Evolutionary conservation across 2,888 invertebrate genomes (phyloP), one percentile per base, ranked within the genome.

Genomic region (Actias luna): DNA sequence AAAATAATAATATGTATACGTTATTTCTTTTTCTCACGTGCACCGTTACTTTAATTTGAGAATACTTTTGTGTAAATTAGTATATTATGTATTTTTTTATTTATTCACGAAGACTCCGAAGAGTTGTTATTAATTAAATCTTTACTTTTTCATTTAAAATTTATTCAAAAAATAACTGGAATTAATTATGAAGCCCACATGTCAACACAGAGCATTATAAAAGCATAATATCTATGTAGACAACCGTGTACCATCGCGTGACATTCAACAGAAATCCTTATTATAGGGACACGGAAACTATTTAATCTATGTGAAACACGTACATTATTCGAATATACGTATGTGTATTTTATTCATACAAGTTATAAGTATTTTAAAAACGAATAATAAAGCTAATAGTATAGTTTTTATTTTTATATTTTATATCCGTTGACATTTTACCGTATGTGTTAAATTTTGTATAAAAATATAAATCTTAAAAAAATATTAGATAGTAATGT

Each of bases 241-340:
- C 83, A 80, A 83, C 77, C 76, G 74, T 55, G 46, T 50, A 78
- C 80, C 77, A 75, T 87, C 80, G 88, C 88, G 88, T 88, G 87
- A 85, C 29, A 29, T 87, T 84, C 65, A 77, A 81, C 84, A 79
- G 82, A 84, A 82, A 88, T 87, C 84, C 83, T 80, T 82, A 76
- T 75, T 69, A 77, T 77, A 29, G 72, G 77, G 75, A 76, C 79
- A 83, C 75, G 79, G 77, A 73, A 80, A 75, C 79, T 77, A 80
- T 79, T 78, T 75, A 76, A 52, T 52, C 16, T 29, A 52, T 59
- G 59, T 59, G 12, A 59, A 39, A 39, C 29, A 39, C 39, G n/a
- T n/a, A 39, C n/a, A 27, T 14, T 18, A 59, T 42, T 39, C 27
- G 42, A 59, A 59, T 59, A 42, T 59, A n/a, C n/a, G 27, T 42